phyloP scores from a whole-genome alignment of 1,140 invertebrate species.

The Periplaneta americana region DNA sequence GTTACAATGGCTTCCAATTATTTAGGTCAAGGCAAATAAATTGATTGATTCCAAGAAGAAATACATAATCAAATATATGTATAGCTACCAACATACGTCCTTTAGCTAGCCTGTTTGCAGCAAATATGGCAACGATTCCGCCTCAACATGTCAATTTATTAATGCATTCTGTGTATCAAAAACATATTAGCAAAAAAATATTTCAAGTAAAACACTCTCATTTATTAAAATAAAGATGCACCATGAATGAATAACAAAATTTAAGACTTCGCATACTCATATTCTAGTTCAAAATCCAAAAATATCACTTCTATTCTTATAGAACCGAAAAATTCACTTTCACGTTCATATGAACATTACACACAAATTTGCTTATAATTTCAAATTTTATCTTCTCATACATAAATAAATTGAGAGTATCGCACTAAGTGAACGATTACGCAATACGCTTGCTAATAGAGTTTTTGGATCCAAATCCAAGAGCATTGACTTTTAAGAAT shows the following conservation, averaged over 20 bases:
- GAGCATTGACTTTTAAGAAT: too few relatives aligned
- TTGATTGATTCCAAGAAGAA: not conserved
- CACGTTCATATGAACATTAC: too few relatives aligned
- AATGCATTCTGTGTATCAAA: not conserved
- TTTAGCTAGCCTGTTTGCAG: not conserved
- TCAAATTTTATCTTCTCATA: too few relatives aligned
- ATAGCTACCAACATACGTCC: not conserved
- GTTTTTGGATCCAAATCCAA: too few relatives aligned
- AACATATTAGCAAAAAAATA: not conserved
- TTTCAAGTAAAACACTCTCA: not conserved
- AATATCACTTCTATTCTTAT: too few relatives aligned
- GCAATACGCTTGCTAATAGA: too few relatives aligned
- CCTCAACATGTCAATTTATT: constrained; percentile 4
- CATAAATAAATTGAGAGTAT: too few relatives aligned
- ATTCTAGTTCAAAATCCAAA: too few relatives aligned
- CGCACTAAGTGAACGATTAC: too few relatives aligned
- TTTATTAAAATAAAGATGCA: not conserved
- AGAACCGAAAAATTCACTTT: too few relatives aligned
- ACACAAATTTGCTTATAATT: too few relatives aligned
- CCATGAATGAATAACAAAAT: not conserved
- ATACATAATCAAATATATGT: not conserved
- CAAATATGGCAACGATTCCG: constrained; percentile 1
- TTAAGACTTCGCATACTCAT: too few relatives aligned
- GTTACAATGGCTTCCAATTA: not conserved
- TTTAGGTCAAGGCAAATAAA: not conserved